Evolutionary conservation across 2,888 invertebrate species (phyloP).

Genomic region (Drymonia ruficornis): DNA sequence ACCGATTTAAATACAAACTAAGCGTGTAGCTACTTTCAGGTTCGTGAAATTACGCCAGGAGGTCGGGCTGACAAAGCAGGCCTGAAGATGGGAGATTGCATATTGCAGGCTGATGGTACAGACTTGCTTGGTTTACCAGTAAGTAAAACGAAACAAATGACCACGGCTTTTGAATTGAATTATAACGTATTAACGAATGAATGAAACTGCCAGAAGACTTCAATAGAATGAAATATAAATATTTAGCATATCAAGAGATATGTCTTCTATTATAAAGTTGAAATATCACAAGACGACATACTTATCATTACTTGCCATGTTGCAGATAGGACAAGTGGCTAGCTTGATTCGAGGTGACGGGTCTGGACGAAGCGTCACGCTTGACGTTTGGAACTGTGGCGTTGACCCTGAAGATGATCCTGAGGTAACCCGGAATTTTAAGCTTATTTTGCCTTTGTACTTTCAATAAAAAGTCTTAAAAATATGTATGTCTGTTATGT

Average conservation of each 20-base stretch:
- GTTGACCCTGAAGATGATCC: slow-evolving; percentile 75
- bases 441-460: too few species aligned
- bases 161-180: too few species aligned
- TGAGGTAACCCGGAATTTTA: slow-evolving; percentile 52
- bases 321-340: slow-evolving; percentile 73
- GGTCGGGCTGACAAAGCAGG: slow-evolving; percentile 87
- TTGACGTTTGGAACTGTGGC: slow-evolving; percentile 76
- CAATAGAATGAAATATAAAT: too few species aligned
- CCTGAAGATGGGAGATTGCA: slow-evolving; percentile 88
- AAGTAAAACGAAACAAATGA: slow-evolving; percentile 17
- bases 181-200: too few species aligned
- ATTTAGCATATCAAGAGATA: too few species aligned
- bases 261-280: too few species aligned
- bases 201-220: too few species aligned
- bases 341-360: slow-evolving; percentile 73
- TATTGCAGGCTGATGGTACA: slow-evolving; percentile 87
- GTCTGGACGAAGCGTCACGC: slow-evolving; percentile 58
- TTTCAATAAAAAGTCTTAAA: too few species aligned
- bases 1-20: too few species aligned
- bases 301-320: background rate
- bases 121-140: slow-evolving; percentile 84
- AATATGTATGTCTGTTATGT: too few species aligned
- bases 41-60: slow-evolving; percentile 85
- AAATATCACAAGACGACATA: too few species aligned
- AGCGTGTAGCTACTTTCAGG: slow-evolving; percentile 59